These are phyloP conservation scores for Aplidium turbinatum DNA, from an alignment of 23 tunicate species.

Conservation along the genomic window DNA sequence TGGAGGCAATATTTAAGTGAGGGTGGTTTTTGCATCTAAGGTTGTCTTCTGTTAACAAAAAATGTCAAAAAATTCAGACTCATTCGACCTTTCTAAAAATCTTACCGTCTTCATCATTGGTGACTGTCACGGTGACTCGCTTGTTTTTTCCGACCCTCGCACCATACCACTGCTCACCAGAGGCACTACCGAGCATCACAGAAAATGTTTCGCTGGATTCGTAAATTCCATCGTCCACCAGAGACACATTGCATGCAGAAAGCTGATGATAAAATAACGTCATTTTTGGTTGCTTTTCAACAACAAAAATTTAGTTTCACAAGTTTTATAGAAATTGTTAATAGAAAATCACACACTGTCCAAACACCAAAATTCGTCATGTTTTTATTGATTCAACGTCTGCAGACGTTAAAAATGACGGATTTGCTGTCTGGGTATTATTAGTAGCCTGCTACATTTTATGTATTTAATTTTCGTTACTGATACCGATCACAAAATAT, in stretches of 20 bases:
- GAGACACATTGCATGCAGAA: slow-evolving; percentile 73
- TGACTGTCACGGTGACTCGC: slow-evolving; percentile 67
- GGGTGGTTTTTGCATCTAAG: too few relatives aligned
- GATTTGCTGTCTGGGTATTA: too few relatives aligned
- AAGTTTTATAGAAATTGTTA: background rate
- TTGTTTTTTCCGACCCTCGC: slow-evolving; percentile 77
- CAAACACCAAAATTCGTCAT: background rate
- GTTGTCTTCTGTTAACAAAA: too few relatives aligned
- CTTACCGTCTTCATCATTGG: slow-evolving; percentile 96
- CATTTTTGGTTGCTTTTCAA: background rate
- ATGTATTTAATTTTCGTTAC: too few relatives aligned
- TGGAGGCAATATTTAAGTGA: too few relatives aligned
- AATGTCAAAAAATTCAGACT: too few relatives aligned
- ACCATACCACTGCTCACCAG: slow-evolving; percentile 70
- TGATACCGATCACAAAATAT: too few relatives aligned
- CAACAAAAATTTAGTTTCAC: background rate
- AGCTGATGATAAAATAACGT: slow-evolving; percentile 26
- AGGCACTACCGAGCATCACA: slow-evolving; percentile 52
- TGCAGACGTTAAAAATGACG: too few relatives aligned
- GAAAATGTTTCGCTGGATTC: slow-evolving; percentile 77
- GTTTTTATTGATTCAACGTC: too few relatives aligned
- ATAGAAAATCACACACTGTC: background rate
- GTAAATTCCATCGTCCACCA: slow-evolving; percentile 76
- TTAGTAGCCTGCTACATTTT: too few relatives aligned
- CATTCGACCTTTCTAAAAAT: too few relatives aligned